A percentile compares a stretch with the other conserved stretches of the same genome.
phyloP scores from a whole-genome alignment of 2,113 vertebrate species.

The Myotis yumanensis region DNA sequence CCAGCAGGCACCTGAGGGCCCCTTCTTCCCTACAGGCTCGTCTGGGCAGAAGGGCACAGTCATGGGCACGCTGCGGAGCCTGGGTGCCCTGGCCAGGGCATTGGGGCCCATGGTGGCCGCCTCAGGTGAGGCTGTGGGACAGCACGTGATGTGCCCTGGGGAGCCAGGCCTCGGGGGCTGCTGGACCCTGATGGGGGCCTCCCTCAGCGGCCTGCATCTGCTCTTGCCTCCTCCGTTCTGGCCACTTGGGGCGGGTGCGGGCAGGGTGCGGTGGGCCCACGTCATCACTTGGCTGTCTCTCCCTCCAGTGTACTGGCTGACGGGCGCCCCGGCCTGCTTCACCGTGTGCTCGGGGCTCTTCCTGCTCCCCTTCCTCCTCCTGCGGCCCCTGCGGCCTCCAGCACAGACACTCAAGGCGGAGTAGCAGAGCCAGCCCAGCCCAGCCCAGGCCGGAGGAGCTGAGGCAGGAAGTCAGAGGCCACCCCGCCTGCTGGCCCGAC shows the following conservation, averaged over 20 bases:
- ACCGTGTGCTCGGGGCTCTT: constrained; percentile 86
- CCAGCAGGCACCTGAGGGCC: accelerated
- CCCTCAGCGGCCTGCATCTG: no score
- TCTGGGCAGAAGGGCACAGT: constrained; percentile 92
- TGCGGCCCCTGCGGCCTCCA: constrained; percentile 75
- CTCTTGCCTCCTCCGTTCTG: accelerated
- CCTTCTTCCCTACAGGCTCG: constrained; percentile 82
- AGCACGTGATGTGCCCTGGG: neutral
- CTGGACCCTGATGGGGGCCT: no score
- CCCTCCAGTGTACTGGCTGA: constrained; percentile 94
- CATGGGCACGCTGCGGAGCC: constrained; percentile 96
- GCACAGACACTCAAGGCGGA: neutral
- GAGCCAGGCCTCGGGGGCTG: neutral
- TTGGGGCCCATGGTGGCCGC: constrained; percentile 91
- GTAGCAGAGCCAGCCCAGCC: neutral
- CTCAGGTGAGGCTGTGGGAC: constrained; percentile 82
- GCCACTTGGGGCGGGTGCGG: accelerated
- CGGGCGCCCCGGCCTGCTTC: constrained; percentile 91
- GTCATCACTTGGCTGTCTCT: neutral
- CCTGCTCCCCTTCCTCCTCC: constrained; percentile 88
- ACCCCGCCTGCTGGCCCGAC: no score
- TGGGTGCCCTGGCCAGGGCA: constrained; percentile 94
- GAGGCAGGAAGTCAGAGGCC: neutral
- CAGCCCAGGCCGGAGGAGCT: accelerated
- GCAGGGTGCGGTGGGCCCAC: accelerated